A percentile compares a stretch with the other conserved stretches of the same genome.
Conservation (phyloP, 2,797 vertebrate genomes). For the Cyprinella venusta region DNA sequence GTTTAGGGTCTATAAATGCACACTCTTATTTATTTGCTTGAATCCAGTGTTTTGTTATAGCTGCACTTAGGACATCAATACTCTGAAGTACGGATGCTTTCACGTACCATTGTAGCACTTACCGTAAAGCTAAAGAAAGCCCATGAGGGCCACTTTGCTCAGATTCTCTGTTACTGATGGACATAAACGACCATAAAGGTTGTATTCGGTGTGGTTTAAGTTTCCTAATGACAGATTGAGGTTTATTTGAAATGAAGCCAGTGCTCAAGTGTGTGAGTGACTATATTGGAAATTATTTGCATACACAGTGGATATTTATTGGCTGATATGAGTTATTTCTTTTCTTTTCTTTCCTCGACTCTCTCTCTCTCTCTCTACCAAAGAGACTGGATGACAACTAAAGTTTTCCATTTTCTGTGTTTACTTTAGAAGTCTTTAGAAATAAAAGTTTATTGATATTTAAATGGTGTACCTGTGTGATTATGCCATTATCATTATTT, state of each 20-base stretch:
- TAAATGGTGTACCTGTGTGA: too few species aligned
- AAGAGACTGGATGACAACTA: too few species aligned
- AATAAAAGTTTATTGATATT: too few species aligned
- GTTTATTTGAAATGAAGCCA: neutral
- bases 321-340: neutral
- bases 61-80: conserved; percentile 5
- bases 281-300: neutral
- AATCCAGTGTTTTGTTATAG: conserved; percentile 12
- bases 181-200: neutral
- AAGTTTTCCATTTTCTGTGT: too few species aligned
- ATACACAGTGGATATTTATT: neutral
- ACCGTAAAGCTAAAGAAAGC: conserved; percentile 1
- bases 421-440: too few species aligned
- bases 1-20: conserved; percentile 7
- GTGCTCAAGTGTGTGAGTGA: neutral
- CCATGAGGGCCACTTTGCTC: conserved; percentile 12
- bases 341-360: too few species aligned
- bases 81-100: conserved; percentile 2
- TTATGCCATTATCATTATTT: too few species aligned
- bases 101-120: neutral
- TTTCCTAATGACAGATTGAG: conserved; percentile 3
- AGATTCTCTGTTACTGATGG: conserved; percentile 20
- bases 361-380: too few species aligned
- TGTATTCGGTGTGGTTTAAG: conserved; percentile 11
- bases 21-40: neutral